These are phyloP conservation scores for Lycaon pictus DNA, from an alignment of 2,113 vertebrate species.

Conservation along the genomic window DNA sequence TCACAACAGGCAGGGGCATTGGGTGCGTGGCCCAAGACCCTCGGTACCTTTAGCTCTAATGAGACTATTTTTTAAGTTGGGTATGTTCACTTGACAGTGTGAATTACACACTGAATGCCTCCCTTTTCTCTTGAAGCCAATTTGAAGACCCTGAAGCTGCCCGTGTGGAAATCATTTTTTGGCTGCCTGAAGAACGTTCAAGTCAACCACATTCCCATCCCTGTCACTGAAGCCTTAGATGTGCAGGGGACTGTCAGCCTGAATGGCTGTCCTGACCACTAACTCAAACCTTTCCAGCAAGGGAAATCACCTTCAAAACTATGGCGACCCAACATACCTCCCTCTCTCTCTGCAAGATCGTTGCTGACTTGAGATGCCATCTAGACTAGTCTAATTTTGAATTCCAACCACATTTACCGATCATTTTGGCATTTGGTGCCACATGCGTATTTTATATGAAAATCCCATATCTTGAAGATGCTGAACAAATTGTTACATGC, in stretches of 20 bases:
- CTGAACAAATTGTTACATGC: constrained; percentile 74
- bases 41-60: neutral
- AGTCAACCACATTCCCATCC: constrained; percentile 88
- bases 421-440: neutral
- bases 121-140: constrained; percentile 79
- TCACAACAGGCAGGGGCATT: neutral
- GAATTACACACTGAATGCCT: neutral
- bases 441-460: constrained; percentile 69
- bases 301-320: neutral
- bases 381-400: neutral
- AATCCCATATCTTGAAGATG: constrained; percentile 73
- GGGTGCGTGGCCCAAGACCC: neutral
- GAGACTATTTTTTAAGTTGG: neutral
- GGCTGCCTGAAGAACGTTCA: constrained; percentile 93
- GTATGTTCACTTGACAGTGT: neutral
- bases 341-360: neutral
- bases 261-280: constrained; percentile 91
- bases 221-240: constrained; percentile 86
- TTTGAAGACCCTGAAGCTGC: constrained; percentile 78
- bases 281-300: constrained; percentile 55
- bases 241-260: constrained; percentile 91
- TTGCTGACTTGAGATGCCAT: neutral
- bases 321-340: accelerated
- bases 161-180: constrained; percentile 88
- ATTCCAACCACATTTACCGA: neutral